Percentiles rank a stretch among this genome's conserved stretches.
Conservation (phyloP, 2,888 invertebrate species). For the Resseliella maxima region DNA sequence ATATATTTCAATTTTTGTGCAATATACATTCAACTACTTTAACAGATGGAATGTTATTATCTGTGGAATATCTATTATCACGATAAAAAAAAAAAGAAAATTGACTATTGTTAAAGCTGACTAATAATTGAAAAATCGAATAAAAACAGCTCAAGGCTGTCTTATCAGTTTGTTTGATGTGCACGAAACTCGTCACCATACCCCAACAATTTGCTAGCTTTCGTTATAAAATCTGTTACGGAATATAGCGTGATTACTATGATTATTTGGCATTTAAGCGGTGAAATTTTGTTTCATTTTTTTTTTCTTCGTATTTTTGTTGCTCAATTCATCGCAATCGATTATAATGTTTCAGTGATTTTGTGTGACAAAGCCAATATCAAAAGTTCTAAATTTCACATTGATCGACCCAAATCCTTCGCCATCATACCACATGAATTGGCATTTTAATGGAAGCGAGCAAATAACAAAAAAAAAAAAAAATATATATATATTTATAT, state of each 20-base stretch:
- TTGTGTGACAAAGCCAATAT: constrained; percentile 12
- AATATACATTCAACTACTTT: not conserved
- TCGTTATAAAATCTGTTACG: not conserved
- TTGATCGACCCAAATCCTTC: not conserved
- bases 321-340: not conserved
- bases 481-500: no score
- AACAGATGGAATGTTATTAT: constrained; percentile 1
- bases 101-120: not conserved
- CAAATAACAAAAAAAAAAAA: no score
- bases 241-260: constrained; percentile 17
- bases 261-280: constrained; percentile 33
- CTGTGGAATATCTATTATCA: not conserved
- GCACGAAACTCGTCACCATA: constrained; percentile 8
- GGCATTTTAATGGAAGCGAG: not conserved
- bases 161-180: constrained; percentile 7
- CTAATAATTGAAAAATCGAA: not conserved
- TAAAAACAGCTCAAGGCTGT: constrained; percentile 24
- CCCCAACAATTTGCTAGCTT: not conserved
- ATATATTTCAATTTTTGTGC: not conserved
- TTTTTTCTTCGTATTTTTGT: not conserved
- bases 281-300: not conserved
- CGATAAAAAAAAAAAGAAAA: not conserved
- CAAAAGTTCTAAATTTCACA: constrained; percentile 25
- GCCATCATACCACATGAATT: not conserved
- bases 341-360: not conserved